Evolutionary conservation across 2,888 invertebrate species (phyloP).

Genomic region (Cheiracanthium punctorium): DNA sequence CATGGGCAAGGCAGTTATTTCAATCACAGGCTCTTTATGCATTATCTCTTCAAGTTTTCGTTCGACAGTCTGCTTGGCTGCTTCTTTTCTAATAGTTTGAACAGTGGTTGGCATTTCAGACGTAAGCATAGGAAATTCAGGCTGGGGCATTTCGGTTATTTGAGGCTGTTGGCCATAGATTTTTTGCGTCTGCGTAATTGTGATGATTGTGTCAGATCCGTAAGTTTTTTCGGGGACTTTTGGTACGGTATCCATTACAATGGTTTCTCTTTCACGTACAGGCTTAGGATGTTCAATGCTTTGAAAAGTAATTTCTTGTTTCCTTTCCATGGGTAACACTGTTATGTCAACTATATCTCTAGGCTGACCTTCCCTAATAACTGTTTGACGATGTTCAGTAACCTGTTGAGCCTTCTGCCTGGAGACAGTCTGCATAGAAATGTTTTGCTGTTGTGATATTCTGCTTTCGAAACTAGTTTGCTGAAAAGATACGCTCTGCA

Average conservation of each 20-base stretch:
- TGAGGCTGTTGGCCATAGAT: neutral
- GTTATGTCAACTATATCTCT: conserved; percentile 27
- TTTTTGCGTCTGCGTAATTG: conserved; percentile 7
- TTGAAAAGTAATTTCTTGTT: conserved; percentile 39
- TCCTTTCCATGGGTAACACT: conserved; percentile 22
- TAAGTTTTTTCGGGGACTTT: neutral
- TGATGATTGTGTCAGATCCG: neutral
- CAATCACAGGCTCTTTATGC: conserved; percentile 46
- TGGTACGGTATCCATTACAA: conserved; percentile 12
- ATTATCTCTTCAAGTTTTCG: conserved; percentile 62
- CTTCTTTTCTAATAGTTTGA: conserved; percentile 43
- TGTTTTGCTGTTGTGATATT: conserved; percentile 7
- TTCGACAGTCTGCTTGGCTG: conserved; percentile 37
- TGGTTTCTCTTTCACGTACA: conserved; percentile 23
- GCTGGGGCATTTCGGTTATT: neutral
- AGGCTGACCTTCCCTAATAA: conserved; percentile 15
- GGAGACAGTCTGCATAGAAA: conserved; percentile 30
- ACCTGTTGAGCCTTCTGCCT: conserved; percentile 35
- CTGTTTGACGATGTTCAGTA: conserved; percentile 19
- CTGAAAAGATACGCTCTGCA: conserved; percentile 12
- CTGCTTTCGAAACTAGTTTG: conserved; percentile 13
- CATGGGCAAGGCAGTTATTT: conserved; percentile 53
- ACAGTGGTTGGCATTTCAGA: conserved; percentile 76
- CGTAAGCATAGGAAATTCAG: conserved; percentile 75
- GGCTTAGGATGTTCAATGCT: conserved; percentile 21